phyloP scores from a whole-genome alignment of 2,797 vertebrate genomes.

The Gallinago stenura region DNA sequence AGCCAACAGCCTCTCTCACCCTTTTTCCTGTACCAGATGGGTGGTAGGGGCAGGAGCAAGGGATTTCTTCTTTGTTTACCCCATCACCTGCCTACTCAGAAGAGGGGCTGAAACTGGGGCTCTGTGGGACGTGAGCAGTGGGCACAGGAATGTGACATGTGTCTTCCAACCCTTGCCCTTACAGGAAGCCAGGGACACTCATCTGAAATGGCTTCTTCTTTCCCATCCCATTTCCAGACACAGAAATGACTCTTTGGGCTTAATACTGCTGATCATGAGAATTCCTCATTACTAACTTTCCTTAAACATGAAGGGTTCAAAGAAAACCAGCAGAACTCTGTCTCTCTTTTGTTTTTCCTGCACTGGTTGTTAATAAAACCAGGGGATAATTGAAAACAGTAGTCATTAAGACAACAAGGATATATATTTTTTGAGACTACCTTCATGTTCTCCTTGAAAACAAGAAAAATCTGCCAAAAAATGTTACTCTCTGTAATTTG shows the following conservation, averaged over 20 bases:
- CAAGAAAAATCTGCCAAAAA: background rate
- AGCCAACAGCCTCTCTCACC: background rate
- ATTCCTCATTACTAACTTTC: slow-evolving; percentile 47
- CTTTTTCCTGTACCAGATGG: background rate
- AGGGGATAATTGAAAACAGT: slow-evolving; percentile 61
- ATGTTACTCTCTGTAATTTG: background rate
- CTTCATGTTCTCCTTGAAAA: background rate
- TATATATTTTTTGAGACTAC: slow-evolving; percentile 2
- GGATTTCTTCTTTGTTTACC: background rate
- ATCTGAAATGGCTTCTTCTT: background rate
- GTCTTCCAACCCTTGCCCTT: background rate
- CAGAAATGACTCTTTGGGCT: background rate
- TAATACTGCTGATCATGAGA: slow-evolving; percentile 29
- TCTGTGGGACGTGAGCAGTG: rapidly evolving
- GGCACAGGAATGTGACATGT: background rate
- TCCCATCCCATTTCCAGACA: slow-evolving; percentile 30
- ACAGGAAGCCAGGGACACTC: background rate
- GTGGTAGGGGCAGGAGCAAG: background rate
- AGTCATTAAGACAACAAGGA: background rate
- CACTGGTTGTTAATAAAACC: slow-evolving; percentile 37
- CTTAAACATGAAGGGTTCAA: slow-evolving; percentile 52
- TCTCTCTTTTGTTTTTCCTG: slow-evolving; percentile 19
- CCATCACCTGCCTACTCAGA: background rate
- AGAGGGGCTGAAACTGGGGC: background rate
- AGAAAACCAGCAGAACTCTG: slow-evolving; percentile 54